phyloP scores from a whole-genome alignment of 2,113 vertebrate genomes.

The Rhinolophus ferrumequinum region DNA sequence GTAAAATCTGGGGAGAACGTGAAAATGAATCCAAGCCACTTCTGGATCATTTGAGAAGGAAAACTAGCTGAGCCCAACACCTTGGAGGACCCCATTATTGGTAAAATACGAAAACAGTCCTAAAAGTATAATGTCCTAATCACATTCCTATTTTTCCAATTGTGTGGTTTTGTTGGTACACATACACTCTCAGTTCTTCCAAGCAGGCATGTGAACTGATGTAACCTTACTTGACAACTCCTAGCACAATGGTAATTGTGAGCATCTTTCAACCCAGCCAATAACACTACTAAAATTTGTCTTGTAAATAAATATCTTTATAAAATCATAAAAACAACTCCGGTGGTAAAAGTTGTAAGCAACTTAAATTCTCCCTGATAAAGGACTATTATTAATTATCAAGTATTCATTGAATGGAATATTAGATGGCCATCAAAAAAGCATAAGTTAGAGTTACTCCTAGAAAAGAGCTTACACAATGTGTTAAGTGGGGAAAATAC shows the following conservation, averaged over 20 bases:
- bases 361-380: background rate
- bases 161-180: background rate
- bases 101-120: background rate
- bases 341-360: background rate
- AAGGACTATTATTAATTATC: background rate
- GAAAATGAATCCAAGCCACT: background rate
- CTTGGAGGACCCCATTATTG: background rate
- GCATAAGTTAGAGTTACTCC: background rate
- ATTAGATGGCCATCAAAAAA: background rate
- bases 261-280: background rate
- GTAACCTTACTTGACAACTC: background rate
- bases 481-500: background rate
- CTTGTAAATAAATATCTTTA: background rate
- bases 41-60: background rate
- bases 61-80: background rate
- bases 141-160: background rate
- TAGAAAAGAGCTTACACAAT: background rate
- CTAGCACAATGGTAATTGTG: background rate
- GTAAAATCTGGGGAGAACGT: background rate
- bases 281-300: background rate
- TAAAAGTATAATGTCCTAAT: background rate
- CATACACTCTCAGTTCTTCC: background rate
- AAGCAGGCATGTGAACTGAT: background rate
- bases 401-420: background rate
- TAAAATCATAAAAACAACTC: conserved; percentile 8